These are phyloP conservation scores for Anastrepha obliqua DNA, from an alignment of 1,140 invertebrate species.

Conservation along the genomic window DNA sequence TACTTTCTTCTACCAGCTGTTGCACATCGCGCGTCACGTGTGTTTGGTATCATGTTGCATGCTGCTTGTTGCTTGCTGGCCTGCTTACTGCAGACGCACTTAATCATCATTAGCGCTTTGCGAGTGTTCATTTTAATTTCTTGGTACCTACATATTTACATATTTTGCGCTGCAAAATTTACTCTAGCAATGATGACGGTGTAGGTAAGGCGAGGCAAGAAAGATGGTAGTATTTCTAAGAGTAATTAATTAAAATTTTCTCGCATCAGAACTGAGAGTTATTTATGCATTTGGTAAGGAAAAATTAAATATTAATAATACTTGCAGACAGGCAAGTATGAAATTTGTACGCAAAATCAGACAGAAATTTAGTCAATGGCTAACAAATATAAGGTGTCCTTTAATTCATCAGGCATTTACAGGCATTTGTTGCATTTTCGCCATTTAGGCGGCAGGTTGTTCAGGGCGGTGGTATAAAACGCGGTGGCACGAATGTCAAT, in stretches of 20 bases:
- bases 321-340: too few species aligned
- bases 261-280: not conserved
- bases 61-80: not conserved
- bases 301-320: too few species aligned
- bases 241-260: not conserved
- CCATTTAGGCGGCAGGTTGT: too few species aligned
- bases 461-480: too few species aligned
- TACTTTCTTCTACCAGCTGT: not conserved
- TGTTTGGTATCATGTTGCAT: not conserved
- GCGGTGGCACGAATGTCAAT: too few species aligned
- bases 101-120: slow-evolving; percentile 17
- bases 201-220: not conserved
- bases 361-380: too few species aligned
- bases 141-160: not conserved
- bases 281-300: not conserved
- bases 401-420: too few species aligned
- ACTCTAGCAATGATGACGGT: not conserved
- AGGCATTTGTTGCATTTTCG: too few species aligned
- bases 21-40: not conserved
- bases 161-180: not conserved
- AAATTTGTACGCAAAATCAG: too few species aligned
- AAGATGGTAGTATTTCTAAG: not conserved
- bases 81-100: not conserved
- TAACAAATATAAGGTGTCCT: too few species aligned
- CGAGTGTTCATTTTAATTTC: not conserved